phyloP scores from a whole-genome alignment of 2,113 vertebrate genomes.

The Zosterops hypoxanthus region DNA sequence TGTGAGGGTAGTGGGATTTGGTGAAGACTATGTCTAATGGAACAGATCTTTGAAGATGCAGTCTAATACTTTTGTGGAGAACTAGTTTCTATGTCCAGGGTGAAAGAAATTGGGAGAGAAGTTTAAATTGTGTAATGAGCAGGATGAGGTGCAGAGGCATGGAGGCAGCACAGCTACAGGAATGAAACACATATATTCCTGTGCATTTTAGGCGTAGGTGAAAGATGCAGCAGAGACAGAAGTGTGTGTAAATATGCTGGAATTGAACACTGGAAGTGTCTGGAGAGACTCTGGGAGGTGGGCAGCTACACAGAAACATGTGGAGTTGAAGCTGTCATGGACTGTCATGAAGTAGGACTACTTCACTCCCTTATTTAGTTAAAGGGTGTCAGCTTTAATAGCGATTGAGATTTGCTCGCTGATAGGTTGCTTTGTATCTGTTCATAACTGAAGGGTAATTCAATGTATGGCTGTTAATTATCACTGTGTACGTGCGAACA shows the following conservation, averaged over 20 bases:
- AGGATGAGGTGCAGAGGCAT: not conserved
- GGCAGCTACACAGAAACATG: not conserved
- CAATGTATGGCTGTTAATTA: not conserved
- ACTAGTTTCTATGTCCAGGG: not conserved
- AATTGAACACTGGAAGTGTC: not conserved
- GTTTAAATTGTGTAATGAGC: not conserved
- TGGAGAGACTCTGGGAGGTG: not conserved
- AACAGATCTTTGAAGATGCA: not conserved
- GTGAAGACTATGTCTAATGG: not conserved
- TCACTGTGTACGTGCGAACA: not conserved
- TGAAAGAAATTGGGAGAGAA: not conserved
- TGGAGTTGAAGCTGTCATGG: rapidly evolving
- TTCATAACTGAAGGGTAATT: not conserved
- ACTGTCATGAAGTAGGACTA: too few species aligned
- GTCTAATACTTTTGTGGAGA: not conserved
- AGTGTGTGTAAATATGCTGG: not conserved
- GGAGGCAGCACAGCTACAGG: not conserved
- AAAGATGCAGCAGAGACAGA: not conserved
- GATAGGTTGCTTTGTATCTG: not conserved
- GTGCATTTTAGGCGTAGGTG: not conserved
- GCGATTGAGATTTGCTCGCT: not conserved
- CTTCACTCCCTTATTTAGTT: not conserved
- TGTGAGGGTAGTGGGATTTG: not conserved
- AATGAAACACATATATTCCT: not conserved
- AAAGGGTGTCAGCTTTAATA: not conserved